These are phyloP conservation scores for Eurytoma californica DNA, from an alignment of 2,888 invertebrate species.

Conservation along the genomic window DNA sequence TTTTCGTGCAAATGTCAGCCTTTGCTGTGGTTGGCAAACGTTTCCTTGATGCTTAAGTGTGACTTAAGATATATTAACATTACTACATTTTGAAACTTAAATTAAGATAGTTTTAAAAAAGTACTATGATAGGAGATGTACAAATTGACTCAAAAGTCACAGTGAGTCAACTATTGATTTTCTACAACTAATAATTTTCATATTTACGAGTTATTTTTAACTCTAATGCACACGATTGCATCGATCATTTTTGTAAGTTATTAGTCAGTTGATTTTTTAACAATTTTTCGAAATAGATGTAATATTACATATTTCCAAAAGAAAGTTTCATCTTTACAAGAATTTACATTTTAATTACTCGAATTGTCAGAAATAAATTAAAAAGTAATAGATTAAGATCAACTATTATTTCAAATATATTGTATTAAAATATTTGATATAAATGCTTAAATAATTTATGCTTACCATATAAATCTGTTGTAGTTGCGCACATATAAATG, in stretches of 20 bases:
- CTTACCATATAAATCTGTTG: conserved; percentile 34
- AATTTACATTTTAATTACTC: no score
- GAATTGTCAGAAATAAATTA: no score
- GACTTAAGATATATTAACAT: conserved; percentile 44
- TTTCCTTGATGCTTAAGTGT: conserved; percentile 41
- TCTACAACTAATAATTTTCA: conserved; percentile 20
- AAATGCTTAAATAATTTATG: conserved; percentile 35
- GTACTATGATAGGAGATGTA: conserved; percentile 26
- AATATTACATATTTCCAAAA: no score
- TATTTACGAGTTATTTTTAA: conserved; percentile 11
- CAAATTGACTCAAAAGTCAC: conserved; percentile 30
- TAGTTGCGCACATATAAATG: conserved; percentile 1
- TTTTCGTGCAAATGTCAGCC: conserved; percentile 10
- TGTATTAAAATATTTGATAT: conserved; percentile 3
- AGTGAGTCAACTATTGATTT: conserved; percentile 31
- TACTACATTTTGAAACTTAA: conserved; percentile 20
- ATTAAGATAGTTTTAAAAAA: conserved; percentile 33
- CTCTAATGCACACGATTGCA: conserved; percentile 30
- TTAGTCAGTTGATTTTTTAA: conserved; percentile 47
- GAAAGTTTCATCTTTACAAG: no score
- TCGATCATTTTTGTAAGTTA: conserved; percentile 59
- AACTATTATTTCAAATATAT: no score
- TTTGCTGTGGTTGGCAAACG: conserved; percentile 9
- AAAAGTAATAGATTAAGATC: no score
- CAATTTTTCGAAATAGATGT: neutral